Evolutionary conservation across 2,888 invertebrate genomes (phyloP), one percentile per base, ranked within the genome.

Genomic region (Acleris literana): DNA sequence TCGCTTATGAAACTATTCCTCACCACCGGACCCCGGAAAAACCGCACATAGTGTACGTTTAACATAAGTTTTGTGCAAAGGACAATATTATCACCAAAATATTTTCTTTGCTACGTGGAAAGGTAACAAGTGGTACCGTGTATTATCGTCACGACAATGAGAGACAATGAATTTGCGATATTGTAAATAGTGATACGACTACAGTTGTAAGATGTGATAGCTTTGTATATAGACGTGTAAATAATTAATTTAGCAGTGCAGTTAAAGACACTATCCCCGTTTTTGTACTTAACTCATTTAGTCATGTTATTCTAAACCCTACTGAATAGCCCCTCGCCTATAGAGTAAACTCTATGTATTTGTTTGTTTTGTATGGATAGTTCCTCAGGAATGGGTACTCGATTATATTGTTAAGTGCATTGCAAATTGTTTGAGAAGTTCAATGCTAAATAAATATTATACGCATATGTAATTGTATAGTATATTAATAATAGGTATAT

Each of bases 21-120:
- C 92, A 88, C 68, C 93, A 93, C 76, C 85, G 91, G 78, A 92
- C 93, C 72, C 92, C 93, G 63, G 93, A 93, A 77, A 93, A 93
- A 83, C 93, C 93, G 68, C 93, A 94, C 85, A 93, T 94, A 89
- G 93, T 93, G 85, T 94, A 94, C 76, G 93, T 94, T 78, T 94
- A 93, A 93, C 92, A 90, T 81, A 90, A 86, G 83, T 83, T 87
- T 84, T 85, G 81, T 74, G 83, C 83, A 82, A 85, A 82, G 84
- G 84, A 89, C 88, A 84, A 84, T 87, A 81, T 65, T 65, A 60
- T 86, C 78, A 76, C 76, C 72, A 79, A 84, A 83, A 83, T 83
- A 81, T 83, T 82, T 79, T 83, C 82, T 82, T 86, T 85, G 82
- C 82, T 85, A 78, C 76, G 81, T 79, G 81, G 79, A 81, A 81